Percentiles rank a stretch among this genome's conserved stretches.
These are phyloP conservation scores for Polietes domitor DNA, from an alignment of 2,888 invertebrate genomes.

Conservation along the genomic window DNA sequence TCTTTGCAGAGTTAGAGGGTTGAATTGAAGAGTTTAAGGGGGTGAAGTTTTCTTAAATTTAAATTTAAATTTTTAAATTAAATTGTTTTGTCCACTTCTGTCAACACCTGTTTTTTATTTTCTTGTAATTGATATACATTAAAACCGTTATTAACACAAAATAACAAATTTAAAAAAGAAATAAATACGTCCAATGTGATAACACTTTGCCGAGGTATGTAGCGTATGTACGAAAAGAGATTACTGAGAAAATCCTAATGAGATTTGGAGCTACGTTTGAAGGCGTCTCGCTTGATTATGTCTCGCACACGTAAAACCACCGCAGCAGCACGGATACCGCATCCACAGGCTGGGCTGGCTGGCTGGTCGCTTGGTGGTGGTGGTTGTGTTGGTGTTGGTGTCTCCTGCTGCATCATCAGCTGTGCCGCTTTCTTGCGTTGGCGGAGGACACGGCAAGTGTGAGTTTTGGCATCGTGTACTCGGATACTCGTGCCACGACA, in stretches of 20 bases:
- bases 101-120: too few species aligned
- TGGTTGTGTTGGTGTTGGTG: neutral
- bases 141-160: too few species aligned
- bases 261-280: conserved; percentile 56
- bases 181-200: too few species aligned
- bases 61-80: too few species aligned
- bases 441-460: neutral
- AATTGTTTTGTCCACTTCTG: too few species aligned
- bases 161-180: too few species aligned
- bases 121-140: too few species aligned
- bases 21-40: too few species aligned
- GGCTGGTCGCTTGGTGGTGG: conserved; percentile 6
- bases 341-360: conserved; percentile 2
- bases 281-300: conserved; percentile 49
- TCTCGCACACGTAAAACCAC: conserved; percentile 29
- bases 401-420: neutral
- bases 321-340: conserved; percentile 1
- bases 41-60: too few species aligned
- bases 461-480: conserved; percentile 51
- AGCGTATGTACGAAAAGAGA: conserved; percentile 41
- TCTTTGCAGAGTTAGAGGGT: too few species aligned
- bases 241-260: conserved; percentile 61
- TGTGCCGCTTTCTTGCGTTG: neutral
- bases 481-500: conserved; percentile 7
- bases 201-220: too few species aligned